These are phyloP conservation scores for Campoplex capitator DNA, from an alignment of 2,888 invertebrate species.

Conservation along the genomic window DNA sequence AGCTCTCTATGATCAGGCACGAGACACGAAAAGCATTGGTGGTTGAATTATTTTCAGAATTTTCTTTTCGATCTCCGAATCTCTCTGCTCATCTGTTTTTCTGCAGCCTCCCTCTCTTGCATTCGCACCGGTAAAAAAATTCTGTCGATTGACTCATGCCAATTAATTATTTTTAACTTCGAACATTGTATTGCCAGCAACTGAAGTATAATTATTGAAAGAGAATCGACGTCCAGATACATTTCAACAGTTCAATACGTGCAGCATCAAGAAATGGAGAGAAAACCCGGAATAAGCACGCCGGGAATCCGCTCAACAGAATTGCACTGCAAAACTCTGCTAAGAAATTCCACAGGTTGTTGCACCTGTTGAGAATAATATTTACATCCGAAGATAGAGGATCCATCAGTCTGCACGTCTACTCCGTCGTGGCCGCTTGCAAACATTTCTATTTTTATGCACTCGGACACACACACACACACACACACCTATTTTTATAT, in stretches of 20 bases:
- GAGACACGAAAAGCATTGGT: neutral
- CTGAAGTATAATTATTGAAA: neutral
- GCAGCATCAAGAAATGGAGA: neutral
- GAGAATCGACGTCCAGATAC: neutral
- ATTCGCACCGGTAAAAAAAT: neutral
- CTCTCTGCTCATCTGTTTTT: neutral
- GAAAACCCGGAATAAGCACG: constrained; percentile 27
- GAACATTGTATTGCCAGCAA: neutral
- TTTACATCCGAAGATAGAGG: constrained; percentile 58
- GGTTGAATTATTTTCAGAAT: constrained; percentile 50
- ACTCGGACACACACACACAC: neutral
- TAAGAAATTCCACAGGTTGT: constrained; percentile 57
- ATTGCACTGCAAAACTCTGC: constrained; percentile 24
- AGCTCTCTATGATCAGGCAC: constrained; percentile 3
- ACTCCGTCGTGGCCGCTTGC: constrained; percentile 31
- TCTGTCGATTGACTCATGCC: constrained; percentile 15
- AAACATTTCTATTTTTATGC: constrained; percentile 28
- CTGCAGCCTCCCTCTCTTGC: neutral
- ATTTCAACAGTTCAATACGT: neutral
- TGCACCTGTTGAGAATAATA: constrained; percentile 62
- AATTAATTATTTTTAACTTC: constrained; percentile 56
- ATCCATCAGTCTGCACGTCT: constrained; percentile 57
- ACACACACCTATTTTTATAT: neutral
- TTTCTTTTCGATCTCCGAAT: constrained; percentile 3
- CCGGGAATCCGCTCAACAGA: constrained; percentile 10